Percentiles rank a stretch among this genome's conserved stretches.
These are phyloP conservation scores for Apis dorsata DNA, from an alignment of 1,140 invertebrate species.

Conservation along the genomic window DNA sequence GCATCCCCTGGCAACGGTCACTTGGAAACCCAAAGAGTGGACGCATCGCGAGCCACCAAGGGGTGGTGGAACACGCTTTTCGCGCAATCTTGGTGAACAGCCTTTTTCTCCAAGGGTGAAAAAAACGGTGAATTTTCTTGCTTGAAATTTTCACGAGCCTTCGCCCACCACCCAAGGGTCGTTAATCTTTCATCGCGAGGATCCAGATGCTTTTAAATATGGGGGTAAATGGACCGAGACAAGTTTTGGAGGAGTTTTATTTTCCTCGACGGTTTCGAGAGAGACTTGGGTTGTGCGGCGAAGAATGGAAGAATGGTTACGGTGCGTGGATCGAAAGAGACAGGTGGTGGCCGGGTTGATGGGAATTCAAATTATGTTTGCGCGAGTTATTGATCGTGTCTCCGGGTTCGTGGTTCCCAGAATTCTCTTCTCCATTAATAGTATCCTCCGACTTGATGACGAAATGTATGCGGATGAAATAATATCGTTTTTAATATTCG, in stretches of 20 bases:
- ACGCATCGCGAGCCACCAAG: conserved; percentile 18
- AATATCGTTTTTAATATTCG: too few species aligned
- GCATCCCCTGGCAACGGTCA: conserved; percentile 56
- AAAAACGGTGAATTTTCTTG: conserved; percentile 20
- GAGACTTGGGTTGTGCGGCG: too few species aligned
- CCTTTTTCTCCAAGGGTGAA: not conserved
- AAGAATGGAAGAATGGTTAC: not conserved
- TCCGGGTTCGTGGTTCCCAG: not conserved
- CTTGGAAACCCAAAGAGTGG: conserved; percentile 52
- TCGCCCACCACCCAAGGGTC: not conserved
- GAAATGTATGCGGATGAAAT: too few species aligned
- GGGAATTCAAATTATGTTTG: conserved; percentile 3
- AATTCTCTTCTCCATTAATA: not conserved
- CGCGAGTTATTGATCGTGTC: not conserved
- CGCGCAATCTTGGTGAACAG: conserved; percentile 16
- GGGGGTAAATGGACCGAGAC: not conserved
- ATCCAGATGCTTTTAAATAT: conserved; percentile 1
- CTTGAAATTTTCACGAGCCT: conserved; percentile 34
- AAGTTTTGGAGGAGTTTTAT: too few species aligned
- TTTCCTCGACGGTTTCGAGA: not conserved
- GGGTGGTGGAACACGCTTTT: not conserved
- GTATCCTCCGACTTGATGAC: too few species aligned
- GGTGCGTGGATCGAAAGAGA: not conserved
- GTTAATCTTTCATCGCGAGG: conserved; percentile 32
- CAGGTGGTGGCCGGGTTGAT: not conserved